Evolutionary conservation across 2,797 vertebrate genomes (phyloP), one percentile per base, ranked within the genome.

Genomic region (Melopsittacus undulatus): DNA sequence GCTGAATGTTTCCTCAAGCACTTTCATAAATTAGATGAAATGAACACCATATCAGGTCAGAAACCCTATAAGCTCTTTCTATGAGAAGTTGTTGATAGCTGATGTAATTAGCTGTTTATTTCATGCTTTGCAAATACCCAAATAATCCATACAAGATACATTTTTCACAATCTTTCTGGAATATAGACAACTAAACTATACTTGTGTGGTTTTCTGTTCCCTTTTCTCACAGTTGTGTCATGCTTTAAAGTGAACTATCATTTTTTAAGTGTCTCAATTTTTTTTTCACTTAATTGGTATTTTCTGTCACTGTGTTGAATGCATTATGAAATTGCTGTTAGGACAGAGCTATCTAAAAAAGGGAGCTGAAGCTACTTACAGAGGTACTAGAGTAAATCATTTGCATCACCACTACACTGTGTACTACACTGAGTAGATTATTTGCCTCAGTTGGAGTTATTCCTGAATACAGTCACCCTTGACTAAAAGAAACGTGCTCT

Each of bases 21-120:
- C 79, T 96, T 97, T 96, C 82, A 96, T 95, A 96, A 97, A 96
- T 96, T 92, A 97, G 95, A 95, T 96, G 96, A 96, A 96, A 97
- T 96, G 87, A 96, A 96, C 96, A 93, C 68, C 87, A 94, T 96
- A 97, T 95, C 94, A 96, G 96, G 94, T 97, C 92, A 97, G 85
- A 91, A 97, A 81, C 63, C 38, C 59, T 95, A 59, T 78, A 83
- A 94, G 43, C 68, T 91, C 57, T 89, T 89, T 94, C 70, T 78
- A 51, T 75, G 61, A 66, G 21, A 91, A 88, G 70, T 32, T 83
- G 76, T 91, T 94, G 82, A 83, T 93, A 90, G 77, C 45, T 87
- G 90, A 87, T 69, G 70, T 83, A 94, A 95, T 95, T 89, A 92
- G 89, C n/a, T 93, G 30, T 0, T 88, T 95, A 92, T 83, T 91